Evolutionary conservation across 2,888 invertebrate species (phyloP).

Genomic region (Helicoverpa assulta): DNA sequence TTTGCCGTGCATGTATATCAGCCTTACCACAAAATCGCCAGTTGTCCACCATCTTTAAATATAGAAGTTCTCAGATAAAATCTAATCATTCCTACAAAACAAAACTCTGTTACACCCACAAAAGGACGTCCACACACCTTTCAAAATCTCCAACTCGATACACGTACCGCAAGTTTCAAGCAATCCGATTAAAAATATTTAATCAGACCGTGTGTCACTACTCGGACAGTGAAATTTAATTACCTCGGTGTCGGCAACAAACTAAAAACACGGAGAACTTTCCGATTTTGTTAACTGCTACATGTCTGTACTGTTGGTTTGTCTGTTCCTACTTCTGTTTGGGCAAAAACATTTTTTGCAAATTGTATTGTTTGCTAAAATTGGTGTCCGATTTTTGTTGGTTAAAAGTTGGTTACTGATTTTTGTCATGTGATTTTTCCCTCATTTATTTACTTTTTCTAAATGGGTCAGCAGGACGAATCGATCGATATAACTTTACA

Average conservation of each 20-base stretch:
- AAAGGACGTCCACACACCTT: not conserved
- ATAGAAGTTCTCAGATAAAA: not conserved
- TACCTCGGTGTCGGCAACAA: conserved; percentile 40
- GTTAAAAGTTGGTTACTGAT: no score
- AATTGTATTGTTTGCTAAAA: no score
- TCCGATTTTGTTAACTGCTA: conserved; percentile 38
- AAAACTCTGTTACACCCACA: not conserved
- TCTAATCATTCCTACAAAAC: not conserved
- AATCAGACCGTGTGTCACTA: conserved; percentile 53
- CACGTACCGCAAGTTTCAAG: conserved; percentile 26
- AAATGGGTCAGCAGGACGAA: no score
- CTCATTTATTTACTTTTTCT: no score
- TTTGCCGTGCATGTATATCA: no score
- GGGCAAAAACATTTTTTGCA: not conserved
- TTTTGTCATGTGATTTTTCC: no score
- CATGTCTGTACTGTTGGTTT: conserved; percentile 11
- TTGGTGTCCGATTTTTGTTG: no score
- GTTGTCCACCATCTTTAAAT: not conserved
- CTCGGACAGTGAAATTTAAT: conserved; percentile 66
- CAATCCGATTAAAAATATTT: conserved; percentile 64
- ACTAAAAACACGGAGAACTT: conserved; percentile 53
- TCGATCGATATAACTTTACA: no score
- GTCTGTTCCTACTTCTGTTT: not conserved
- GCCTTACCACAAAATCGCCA: no score
- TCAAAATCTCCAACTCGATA: conserved; percentile 24